Percentiles rank a stretch among this genome's conserved stretches.
Conservation (phyloP, 2,797 vertebrate species). For the Lithobates pipiens region DNA sequence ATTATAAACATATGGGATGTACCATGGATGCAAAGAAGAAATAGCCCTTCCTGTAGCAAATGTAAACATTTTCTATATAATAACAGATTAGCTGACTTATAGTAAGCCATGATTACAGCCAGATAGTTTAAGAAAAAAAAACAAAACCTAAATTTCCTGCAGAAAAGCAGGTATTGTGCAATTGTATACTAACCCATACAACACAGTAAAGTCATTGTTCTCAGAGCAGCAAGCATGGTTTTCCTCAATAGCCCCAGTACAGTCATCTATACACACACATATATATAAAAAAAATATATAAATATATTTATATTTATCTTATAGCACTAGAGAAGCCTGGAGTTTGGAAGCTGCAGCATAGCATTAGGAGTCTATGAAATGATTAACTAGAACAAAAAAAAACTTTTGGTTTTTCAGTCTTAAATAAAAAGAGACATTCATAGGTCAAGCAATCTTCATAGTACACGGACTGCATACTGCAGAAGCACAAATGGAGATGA, state of each 20-base stretch:
- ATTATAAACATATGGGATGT: slow-evolving; percentile 1
- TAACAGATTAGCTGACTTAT: slow-evolving; percentile 5
- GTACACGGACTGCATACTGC: slow-evolving; percentile 33
- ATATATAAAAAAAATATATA: neutral
- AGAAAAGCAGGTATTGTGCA: slow-evolving; percentile 33
- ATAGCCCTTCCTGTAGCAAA: slow-evolving; percentile 58
- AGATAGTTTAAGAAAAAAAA: neutral
- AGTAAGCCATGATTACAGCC: slow-evolving; percentile 12
- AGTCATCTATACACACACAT: neutral
- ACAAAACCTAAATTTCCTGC: slow-evolving; percentile 17
- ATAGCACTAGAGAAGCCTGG: slow-evolving; percentile 1
- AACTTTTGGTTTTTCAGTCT: neutral
- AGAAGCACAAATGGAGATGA: slow-evolving; percentile 67
- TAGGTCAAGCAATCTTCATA: slow-evolving; percentile 37
- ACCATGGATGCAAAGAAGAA: slow-evolving; percentile 38
- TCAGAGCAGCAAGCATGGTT: slow-evolving; percentile 53
- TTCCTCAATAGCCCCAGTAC: neutral
- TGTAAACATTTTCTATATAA: slow-evolving; percentile 60
- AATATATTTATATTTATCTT: neutral
- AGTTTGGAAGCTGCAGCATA: slow-evolving; percentile 26
- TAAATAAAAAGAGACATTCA: slow-evolving; percentile 19
- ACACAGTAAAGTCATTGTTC: slow-evolving; percentile 22
- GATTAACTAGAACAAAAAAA: neutral
- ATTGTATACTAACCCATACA: slow-evolving; percentile 12
- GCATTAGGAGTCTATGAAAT: neutral